phyloP scores from a whole-genome alignment of 2,113 vertebrate genomes.

The Myiopsitta monachus region DNA sequence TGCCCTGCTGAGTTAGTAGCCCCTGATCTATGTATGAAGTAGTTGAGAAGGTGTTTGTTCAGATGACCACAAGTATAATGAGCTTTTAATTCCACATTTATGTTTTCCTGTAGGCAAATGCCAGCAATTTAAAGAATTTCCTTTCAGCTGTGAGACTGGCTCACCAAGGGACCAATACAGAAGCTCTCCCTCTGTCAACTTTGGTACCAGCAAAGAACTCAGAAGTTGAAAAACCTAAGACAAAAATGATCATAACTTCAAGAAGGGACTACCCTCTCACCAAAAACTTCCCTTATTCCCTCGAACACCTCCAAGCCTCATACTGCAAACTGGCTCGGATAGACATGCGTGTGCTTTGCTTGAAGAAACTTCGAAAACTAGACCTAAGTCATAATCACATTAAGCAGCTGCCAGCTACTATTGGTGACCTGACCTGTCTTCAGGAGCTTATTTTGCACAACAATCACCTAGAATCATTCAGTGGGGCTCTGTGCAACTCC shows the following conservation, averaged over 20 bases:
- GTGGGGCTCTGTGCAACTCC: slow-evolving; percentile 84
- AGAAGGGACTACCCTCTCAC: slow-evolving; percentile 93
- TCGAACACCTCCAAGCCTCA: slow-evolving; percentile 93
- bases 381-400: slow-evolving; percentile 97
- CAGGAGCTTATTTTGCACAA: slow-evolving; percentile 87
- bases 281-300: slow-evolving; percentile 87
- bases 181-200: slow-evolving; percentile 78
- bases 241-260: slow-evolving; percentile 88
- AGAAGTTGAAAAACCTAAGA: slow-evolving; percentile 94
- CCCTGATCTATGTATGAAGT: not conserved
- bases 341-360: slow-evolving; percentile 87
- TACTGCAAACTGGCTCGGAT: slow-evolving; percentile 89
- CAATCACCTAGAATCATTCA: slow-evolving; percentile 90
- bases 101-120: slow-evolving; percentile 81
- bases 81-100: not conserved
- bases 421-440: slow-evolving; percentile 87
- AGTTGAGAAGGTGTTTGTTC: not conserved
- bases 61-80: not conserved
- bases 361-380: slow-evolving; percentile 86
- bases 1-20: not conserved
- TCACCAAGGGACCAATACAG: slow-evolving; percentile 80
- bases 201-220: slow-evolving; percentile 84
- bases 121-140: slow-evolving; percentile 86
- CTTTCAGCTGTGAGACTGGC: slow-evolving; percentile 88
- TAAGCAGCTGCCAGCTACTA: slow-evolving; percentile 86